phyloP scores from a whole-genome alignment of 2,797 vertebrate genomes.

The Pipistrellus pipistrellus region DNA sequence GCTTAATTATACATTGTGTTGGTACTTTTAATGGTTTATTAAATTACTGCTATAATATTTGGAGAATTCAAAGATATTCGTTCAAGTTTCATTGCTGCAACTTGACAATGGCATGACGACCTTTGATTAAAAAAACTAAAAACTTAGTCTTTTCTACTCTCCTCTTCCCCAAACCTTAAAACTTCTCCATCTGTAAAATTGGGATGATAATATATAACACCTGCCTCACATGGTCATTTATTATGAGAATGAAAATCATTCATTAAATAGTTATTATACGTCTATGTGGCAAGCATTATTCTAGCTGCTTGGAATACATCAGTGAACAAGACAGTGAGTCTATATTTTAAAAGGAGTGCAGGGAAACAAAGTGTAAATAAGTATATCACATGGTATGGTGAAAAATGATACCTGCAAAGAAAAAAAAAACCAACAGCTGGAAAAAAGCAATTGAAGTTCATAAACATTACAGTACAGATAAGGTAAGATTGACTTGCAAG shows the following conservation, averaged over 20 bases:
- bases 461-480: neutral
- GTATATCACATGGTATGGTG: neutral
- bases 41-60: neutral
- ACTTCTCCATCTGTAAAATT: neutral
- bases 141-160: neutral
- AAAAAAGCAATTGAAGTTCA: neutral
- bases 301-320: neutral
- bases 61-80: neutral
- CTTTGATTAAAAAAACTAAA: neutral
- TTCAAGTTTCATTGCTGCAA: neutral
- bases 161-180: neutral
- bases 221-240: neutral
- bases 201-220: neutral
- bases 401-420: neutral
- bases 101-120: neutral
- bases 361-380: neutral
- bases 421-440: neutral
- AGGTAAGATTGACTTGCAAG: constrained; percentile 18
- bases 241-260: constrained; percentile 37
- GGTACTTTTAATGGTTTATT: constrained; percentile 37
- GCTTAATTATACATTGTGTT: neutral
- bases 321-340: neutral
- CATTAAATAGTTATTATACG: neutral
- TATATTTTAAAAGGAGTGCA: neutral
- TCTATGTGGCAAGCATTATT: neutral